Evolutionary conservation across 2,888 invertebrate genomes (phyloP), one percentile per base, ranked within the genome.

Genomic region (Ceraclea dissimilis): DNA sequence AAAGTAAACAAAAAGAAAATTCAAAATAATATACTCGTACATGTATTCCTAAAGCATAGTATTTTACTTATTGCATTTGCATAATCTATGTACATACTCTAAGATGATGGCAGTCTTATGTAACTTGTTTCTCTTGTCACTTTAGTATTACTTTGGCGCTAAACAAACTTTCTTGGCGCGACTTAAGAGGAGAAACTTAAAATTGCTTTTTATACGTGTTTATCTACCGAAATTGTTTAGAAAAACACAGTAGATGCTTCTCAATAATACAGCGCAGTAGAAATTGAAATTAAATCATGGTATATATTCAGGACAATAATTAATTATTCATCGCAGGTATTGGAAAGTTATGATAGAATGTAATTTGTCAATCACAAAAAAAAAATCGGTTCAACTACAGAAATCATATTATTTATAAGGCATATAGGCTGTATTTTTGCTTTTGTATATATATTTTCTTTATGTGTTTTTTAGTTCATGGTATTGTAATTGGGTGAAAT

Each of bases 131-230:
- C 52, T 56, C 48, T 52, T 61, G 61, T 57, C 61, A 61, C 61
- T 61, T 61, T 44, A 50, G 61, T 57, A 61, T 61, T 61, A 57
- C 59, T 61, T 61, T 52, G 59, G 52, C 61, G 61, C 55, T 52
- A 57, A 55, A 50, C 53, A 57, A 61, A 61, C 55, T 61, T 60
- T 22, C 39, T 21, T 39, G 54, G 49, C 50, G 60, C 46, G 57
- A 49, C 55, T 58, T 49, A 33, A 20, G 54, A 44, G 31, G 52
- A 50, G 22, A 51, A 54, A 60, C 55, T 60, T 60, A 52, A 60
- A 58, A 60, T 60, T 60, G 55, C 51, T 58, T 58, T 60, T 57
- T 52, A 50, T 49, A 49, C 49, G 26, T 49, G 49, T 49, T 46
- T 49, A 49, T 49, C 26, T 26, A n/a, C 21, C 4, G 49, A 26